Evolutionary conservation across 2,113 vertebrate species (phyloP), one percentile per base, ranked within the genome.

Genomic region (Chroicocephalus ridibundus): DNA sequence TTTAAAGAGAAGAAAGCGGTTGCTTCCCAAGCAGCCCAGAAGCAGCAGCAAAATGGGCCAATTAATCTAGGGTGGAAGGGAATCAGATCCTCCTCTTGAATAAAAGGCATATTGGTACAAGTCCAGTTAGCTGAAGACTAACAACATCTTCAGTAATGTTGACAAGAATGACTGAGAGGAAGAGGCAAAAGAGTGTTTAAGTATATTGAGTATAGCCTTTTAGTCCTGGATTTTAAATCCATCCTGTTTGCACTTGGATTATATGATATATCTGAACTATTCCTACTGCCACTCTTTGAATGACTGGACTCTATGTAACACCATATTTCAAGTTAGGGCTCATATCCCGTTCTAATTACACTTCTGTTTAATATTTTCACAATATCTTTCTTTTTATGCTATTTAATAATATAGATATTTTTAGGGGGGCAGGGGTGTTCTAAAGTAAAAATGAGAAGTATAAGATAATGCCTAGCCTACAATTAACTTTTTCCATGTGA

Each of bases 361-460:
- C 6, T 70, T 66, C 65, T 51, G 19, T 83, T 81, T 64, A 75
- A 79, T 19, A 81, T 40, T 64, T 32, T 82, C 18, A 32, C 15
- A 62, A 68, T 71, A n/a, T 34, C 38, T 86, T 94, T 87, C 19
- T 9, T 91, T 86, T 70, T 21, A 64, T n/a, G 17, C 3, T 22
- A 68, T 64, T 78, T 83, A 58, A 52, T 75, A 54, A 42, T 47
- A 31, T 9, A 17, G 7, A 10, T 77, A n/a, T 34, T 31, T 7
- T 14, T 15, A 6, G 14, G 7, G 9, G 1, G 13, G 20, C 38
- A 5, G 3, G 4, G 6, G 20, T 3, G 8, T 55, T 10, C 1
- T 61, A 61, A 72, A 82, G 13, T 52, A 51, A 79, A 94, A 93
- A 46, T 34, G 14, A 82, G 40, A 71, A 82, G 11, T n/a, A 40